phyloP scores from a whole-genome alignment of 2,113 vertebrate species.

The Balaeniceps rex region DNA sequence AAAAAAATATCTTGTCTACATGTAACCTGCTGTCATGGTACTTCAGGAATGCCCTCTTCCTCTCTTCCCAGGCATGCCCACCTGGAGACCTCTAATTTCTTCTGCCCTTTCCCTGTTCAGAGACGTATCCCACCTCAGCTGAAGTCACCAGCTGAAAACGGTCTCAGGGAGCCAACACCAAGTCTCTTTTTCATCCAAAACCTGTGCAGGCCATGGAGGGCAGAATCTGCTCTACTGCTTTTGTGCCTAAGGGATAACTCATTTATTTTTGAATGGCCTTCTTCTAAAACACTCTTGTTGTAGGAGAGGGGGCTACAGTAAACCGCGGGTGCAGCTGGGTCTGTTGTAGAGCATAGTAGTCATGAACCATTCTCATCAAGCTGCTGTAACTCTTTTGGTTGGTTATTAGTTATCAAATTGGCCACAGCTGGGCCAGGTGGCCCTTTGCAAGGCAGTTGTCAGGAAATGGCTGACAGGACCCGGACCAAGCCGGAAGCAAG shows the following conservation, averaged over 20 bases:
- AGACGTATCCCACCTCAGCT: not conserved
- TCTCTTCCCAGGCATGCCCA: not conserved
- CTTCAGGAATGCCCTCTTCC: not conserved
- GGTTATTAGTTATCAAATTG: not conserved
- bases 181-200: not conserved
- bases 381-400: not conserved
- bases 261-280: not conserved
- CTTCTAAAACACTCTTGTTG: not conserved
- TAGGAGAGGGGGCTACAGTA: not conserved
- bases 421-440: not conserved
- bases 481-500: accelerated
- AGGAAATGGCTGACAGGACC: not conserved
- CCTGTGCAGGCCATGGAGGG: not conserved
- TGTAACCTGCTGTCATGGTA: not conserved
- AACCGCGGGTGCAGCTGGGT: not conserved
- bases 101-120: not conserved
- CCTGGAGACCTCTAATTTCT: not conserved
- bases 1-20: not conserved
- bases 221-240: not conserved
- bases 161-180: not conserved
- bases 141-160: not conserved
- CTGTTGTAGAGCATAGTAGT: not conserved
- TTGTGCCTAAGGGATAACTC: not conserved
- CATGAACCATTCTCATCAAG: not conserved
- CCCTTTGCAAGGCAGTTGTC: not conserved